phyloP scores from a whole-genome alignment of 1,140 invertebrate species.

The Nautilus pompilius region DNA sequence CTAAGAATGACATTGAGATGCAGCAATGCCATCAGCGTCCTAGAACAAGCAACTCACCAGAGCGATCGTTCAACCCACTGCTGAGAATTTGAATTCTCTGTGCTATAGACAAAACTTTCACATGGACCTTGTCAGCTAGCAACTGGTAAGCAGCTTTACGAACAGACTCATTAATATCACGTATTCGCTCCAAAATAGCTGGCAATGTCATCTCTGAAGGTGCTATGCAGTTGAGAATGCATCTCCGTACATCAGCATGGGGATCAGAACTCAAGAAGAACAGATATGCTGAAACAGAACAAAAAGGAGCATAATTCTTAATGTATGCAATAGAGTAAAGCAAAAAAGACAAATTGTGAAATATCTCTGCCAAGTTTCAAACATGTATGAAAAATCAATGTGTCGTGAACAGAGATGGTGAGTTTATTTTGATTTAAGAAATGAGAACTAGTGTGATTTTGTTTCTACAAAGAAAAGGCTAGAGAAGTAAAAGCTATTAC shows the following conservation, averaged over 20 bases:
- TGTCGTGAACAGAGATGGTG: no score
- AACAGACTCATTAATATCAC: constrained; percentile 74
- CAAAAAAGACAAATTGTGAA: constrained; percentile 1
- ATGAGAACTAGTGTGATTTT: no score
- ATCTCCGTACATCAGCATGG: constrained; percentile 68
- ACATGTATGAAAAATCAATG: no score
- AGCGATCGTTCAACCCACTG: constrained; percentile 67
- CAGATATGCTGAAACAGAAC: constrained; percentile 63
- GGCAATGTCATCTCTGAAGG: constrained; percentile 65
- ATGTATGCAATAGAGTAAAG: no score
- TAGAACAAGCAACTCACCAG: constrained; percentile 55
- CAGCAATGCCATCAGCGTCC: no score
- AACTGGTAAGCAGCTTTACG: constrained; percentile 68
- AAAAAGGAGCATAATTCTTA: neutral
- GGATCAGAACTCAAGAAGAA: constrained; percentile 75
- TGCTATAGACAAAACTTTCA: constrained; percentile 67
- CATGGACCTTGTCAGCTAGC: constrained; percentile 66
- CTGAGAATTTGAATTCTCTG: constrained; percentile 66
- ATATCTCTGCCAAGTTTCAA: neutral
- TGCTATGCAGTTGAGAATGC: constrained; percentile 67
- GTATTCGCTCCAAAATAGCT: constrained; percentile 67
- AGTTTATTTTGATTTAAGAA: no score
- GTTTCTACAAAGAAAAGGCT: no score
- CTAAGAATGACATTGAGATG: no score
- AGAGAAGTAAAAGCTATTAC: no score